These are phyloP conservation scores for Troides oblongomaculatus DNA, from an alignment of 2,888 invertebrate species.

Conservation along the genomic window DNA sequence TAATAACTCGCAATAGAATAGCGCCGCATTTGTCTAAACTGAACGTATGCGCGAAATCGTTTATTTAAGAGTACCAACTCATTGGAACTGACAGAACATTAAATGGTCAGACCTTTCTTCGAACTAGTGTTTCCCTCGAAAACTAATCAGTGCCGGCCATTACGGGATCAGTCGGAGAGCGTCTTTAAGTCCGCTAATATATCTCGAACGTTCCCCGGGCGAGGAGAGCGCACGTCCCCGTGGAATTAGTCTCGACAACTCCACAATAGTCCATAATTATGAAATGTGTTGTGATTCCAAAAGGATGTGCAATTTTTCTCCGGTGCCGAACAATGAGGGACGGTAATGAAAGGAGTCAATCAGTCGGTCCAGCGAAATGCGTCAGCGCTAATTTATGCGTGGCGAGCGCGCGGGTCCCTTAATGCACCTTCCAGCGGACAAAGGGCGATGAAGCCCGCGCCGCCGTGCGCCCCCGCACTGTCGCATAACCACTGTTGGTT, in stretches of 20 bases:
- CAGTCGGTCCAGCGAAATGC: conserved; percentile 71
- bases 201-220: conserved; percentile 56
- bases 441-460: conserved; percentile 53
- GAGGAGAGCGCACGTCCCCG: conserved; percentile 57
- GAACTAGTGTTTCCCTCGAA: conserved; percentile 67
- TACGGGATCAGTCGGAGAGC: conserved; percentile 50
- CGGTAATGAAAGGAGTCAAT: conserved; percentile 80
- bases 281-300: conserved; percentile 77
- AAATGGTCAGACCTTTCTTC: conserved; percentile 61
- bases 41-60: conserved; percentile 11
- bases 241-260: conserved; percentile 70
- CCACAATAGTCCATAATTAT: conserved; percentile 80
- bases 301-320: conserved; percentile 73
- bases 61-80: conserved; percentile 21
- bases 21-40: neutral
- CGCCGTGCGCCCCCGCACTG: conserved; percentile 25
- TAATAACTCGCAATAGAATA: conserved; percentile 9
- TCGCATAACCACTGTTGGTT: conserved; percentile 27
- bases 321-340: conserved; percentile 68
- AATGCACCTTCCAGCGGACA: conserved; percentile 54
- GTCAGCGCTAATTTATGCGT: conserved; percentile 70
- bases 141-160: conserved; percentile 72
- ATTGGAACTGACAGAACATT: conserved; percentile 49
- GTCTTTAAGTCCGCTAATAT: conserved; percentile 62
- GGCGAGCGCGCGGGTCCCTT: conserved; percentile 43